Base-by-base conservation (phyloP, 2,797 vertebrate species). In the Cirrhinus molitorella region DNA sequence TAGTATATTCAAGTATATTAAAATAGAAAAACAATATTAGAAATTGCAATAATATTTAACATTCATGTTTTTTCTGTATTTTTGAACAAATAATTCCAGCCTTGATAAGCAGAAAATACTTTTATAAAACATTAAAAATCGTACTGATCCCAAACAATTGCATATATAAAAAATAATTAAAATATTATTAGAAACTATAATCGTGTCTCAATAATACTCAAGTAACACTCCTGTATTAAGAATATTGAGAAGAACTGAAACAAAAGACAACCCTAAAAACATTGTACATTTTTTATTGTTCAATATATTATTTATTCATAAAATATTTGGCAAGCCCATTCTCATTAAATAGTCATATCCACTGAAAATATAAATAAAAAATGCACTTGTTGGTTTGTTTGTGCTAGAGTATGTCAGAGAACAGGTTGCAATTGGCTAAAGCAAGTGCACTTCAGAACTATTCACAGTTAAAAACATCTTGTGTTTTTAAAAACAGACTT, bases 401-500 rank as follows among this genome's bases (percentile, higher is more conserved):
- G 72, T 83, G 85, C 89, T 86, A 85, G 81, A 93, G 89, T 93
- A 89, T 93, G 88, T 89, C 86, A 86, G 86, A 89, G 87, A 84
- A 89, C 49, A 81, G 72, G 83, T 90, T 82, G 79, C 21, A 66
- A 90, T 92, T 92, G 90, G 92, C 92, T 91, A 91, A 89, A 93
- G 89, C 90, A 95, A 95, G 92, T 93, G 92, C 94, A 95, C 93
- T 94, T 95, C 61, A 79, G 91, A 90, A 90, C 89, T 87, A 88
- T 91, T 93, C 89, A 91, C 90, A 92, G 91, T 93, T 91, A 89
- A 92, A 76, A 75, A 81, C 25, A 71, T 81, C 79, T 91, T 17
- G 53, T 88, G 84, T 89, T 88, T 86, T 81, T 91, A 85, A 86
- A 40, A 90, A 88, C 84, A 87, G 68, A 77, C 86, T 85, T 77